Percentiles rank a stretch among this genome's conserved stretches.
Evolutionary conservation across 37 sponge, comb jelly and placozoan species (phyloP).

Genomic region (Bolinopsis microptera): DNA sequence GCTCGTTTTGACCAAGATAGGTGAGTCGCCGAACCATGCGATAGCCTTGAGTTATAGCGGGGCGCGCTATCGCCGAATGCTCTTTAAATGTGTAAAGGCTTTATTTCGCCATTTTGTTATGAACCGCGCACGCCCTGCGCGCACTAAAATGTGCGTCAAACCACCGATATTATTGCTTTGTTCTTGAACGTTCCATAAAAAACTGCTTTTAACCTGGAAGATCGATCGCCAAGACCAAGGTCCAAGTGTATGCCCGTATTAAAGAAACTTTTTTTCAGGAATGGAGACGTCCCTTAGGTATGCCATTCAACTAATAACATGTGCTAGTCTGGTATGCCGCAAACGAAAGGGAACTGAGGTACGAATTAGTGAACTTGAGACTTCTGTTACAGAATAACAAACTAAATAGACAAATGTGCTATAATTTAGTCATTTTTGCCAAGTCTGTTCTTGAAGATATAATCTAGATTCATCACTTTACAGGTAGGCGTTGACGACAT

Average conservation of each 20-base stretch:
- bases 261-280: slow-evolving; percentile 19
- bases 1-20: slow-evolving; percentile 87
- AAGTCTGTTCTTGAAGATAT: too few species aligned
- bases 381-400: too few species aligned
- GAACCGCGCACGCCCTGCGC: background rate
- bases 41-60: background rate
- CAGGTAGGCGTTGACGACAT: slow-evolving; percentile 97
- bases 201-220: too few species aligned
- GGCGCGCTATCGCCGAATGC: background rate
- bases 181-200: background rate
- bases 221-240: too few species aligned
- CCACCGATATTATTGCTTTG: background rate
- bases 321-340: slow-evolving; percentile 83
- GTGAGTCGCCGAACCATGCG: slow-evolving; percentile 39
- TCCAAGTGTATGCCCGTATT: too few species aligned
- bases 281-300: slow-evolving; percentile 93
- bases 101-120: background rate
- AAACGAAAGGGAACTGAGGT: slow-evolving; percentile 84
- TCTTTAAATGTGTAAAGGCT: background rate
- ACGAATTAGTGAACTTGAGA: too few species aligned
- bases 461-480: background rate
- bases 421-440: too few species aligned
- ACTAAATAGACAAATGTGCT: too few species aligned
- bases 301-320: slow-evolving; percentile 96
- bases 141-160: background rate